Evolutionary conservation across 1,140 invertebrate genomes (phyloP).

Genomic region (Caenorhabditis tropicalis): DNA sequence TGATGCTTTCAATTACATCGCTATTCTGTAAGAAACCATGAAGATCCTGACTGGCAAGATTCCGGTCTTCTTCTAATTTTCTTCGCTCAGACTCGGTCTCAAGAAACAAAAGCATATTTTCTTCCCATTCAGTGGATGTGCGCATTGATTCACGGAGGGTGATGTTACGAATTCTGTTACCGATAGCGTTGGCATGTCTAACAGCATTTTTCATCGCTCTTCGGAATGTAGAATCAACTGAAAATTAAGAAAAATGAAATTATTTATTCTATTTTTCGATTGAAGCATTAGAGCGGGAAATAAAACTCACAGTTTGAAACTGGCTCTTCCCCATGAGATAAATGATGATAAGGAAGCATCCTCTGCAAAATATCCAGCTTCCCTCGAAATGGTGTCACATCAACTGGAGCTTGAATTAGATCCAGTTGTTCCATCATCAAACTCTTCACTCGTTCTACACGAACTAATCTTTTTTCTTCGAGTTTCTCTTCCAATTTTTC

Average conservation of each 20-base stretch:
- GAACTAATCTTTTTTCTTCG: not conserved
- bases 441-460: not conserved
- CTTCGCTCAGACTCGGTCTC: conserved; percentile 20
- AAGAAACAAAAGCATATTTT: conserved; percentile 23
- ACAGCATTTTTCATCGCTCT: not conserved
- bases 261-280: not conserved
- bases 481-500: not conserved
- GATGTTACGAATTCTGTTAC: not conserved
- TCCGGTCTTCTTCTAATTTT: not conserved
- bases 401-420: not conserved
- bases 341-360: conserved; percentile 16
- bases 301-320: not conserved
- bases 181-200: not conserved
- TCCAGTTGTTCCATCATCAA: not conserved
- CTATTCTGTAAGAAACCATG: not conserved
- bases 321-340: not conserved
- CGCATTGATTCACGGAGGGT: not conserved
- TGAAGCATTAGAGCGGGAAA: not conserved
- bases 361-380: conserved; percentile 1
- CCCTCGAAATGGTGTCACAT: not conserved
- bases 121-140: not conserved
- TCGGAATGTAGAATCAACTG: not conserved
- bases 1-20: not conserved
- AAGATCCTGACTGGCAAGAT: not conserved
- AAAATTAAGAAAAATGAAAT: not conserved